Base-by-base conservation (phyloP, 2,888 invertebrate species). In the Emmelina monodactyla region DNA sequence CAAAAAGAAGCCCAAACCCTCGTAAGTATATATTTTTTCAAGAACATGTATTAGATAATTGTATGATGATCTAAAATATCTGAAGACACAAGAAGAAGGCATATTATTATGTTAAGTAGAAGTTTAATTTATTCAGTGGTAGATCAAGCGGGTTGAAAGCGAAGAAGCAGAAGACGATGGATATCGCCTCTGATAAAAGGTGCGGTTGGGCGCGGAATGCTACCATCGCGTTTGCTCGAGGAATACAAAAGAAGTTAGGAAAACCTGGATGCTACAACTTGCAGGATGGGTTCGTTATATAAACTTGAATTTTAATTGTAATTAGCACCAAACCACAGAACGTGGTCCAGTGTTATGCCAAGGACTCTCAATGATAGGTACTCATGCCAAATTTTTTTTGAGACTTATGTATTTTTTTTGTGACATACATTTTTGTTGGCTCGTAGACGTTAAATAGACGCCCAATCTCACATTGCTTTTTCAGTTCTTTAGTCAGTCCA, bases 141-240 rank as follows among this genome's bases (percentile, higher is more conserved):
- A 25, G 25, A n/a, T n/a, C n/a, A n/a, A n/a, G n/a, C n/a, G n/a
- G n/a, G n/a, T 45, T 61, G n/a, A 58, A 58, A 22, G 55, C 59
- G 42, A 49, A 62, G 16, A 68, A 69, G 49, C 64, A 59, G 37
- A 66, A 71, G 22, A 47, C 67, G 6, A 30, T 62, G 14, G 55
- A 62, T 1, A 51, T 71, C 38, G 66, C 58, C 33, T 55, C 49
- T 0, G 67, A 70, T 39, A 68, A 68, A 42, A 56, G 64, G 13
- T 70, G 68, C 36, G 31, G 51, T 5, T 79, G 76, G 78, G 70
- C 73, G 1, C 60, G 73, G 12, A 68, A 73, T 41, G 76, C 78
- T 3, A 71, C 73, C 0, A 66, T 79, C 6, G 62, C 66, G 2
- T 71, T 79, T 32, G 78, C 78, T 0, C 55, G 58, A 19, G 76